Evolutionary conservation across 37 sponge, comb jelly and placozoan species (phyloP).

Genomic region (Dysidea cf. avara): DNA sequence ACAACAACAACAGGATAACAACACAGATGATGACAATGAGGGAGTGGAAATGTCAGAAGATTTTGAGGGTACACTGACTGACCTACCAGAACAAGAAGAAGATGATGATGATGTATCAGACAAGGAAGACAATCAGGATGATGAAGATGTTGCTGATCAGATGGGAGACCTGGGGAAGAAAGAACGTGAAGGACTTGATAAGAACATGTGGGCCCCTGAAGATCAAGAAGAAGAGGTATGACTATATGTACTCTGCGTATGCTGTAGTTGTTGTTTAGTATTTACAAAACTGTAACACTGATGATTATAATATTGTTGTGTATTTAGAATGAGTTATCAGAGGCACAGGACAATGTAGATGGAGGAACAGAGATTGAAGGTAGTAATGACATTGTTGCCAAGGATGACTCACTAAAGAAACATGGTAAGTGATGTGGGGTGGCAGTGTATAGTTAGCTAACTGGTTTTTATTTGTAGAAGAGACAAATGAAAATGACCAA

Average conservation of each 20-base stretch:
- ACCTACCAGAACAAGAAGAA: constrained; percentile 20
- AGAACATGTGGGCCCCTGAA: constrained; percentile 83
- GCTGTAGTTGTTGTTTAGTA: background rate
- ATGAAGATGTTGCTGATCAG: constrained; percentile 45
- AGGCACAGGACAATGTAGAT: constrained; percentile 25
- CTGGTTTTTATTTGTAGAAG: background rate
- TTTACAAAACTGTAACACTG: too few relatives aligned
- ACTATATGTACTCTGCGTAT: background rate
- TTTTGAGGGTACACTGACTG: constrained; percentile 72
- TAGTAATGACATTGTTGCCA: constrained; percentile 58
- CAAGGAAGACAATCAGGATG: constrained; percentile 15
- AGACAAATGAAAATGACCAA: background rate
- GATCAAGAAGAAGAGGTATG: constrained; percentile 30
- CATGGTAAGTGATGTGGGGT: background rate
- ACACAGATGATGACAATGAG: constrained; percentile 49
- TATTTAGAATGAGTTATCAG: background rate
- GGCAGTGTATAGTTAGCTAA: background rate
- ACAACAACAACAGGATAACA: constrained; percentile 12
- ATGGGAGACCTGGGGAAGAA: constrained; percentile 62
- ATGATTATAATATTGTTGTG: background rate
- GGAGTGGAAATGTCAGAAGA: constrained; percentile 82
- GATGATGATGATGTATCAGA: constrained; percentile 29
- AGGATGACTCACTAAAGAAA: constrained; percentile 34
- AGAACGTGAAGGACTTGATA: constrained; percentile 54
- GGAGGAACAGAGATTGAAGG: constrained; percentile 49